A percentile compares a stretch with the other conserved stretches of the same genome.
Evolutionary conservation across 2,113 vertebrate species (phyloP).

Genomic region (Leiothrix lutea): DNA sequence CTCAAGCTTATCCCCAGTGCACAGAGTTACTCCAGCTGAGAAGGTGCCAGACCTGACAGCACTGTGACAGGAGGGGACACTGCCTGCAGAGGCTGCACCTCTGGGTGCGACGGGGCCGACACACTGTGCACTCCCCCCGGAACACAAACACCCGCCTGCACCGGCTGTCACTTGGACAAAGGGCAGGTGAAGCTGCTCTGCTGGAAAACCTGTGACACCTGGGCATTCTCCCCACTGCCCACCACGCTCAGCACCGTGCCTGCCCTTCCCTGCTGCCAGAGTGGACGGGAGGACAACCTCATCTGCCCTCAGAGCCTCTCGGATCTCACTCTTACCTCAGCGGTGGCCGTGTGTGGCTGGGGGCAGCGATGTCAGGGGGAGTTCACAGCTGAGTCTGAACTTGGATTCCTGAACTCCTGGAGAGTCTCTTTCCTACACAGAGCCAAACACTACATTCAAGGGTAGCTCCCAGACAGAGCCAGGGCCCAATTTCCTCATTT

Average conservation of each 20-base stretch:
- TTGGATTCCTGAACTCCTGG: background rate
- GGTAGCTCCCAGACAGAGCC: background rate
- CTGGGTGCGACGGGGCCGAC: fast-evolving
- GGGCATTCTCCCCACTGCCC: background rate
- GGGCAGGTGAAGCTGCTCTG: background rate
- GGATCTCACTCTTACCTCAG: background rate
- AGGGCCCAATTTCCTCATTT: conserved; percentile 38
- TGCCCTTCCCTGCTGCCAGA: background rate
- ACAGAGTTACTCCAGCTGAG: background rate
- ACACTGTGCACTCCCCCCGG: fast-evolving
- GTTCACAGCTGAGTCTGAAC: background rate
- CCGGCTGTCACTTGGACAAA: fast-evolving
- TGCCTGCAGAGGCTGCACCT: fast-evolving
- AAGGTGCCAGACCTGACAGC: background rate
- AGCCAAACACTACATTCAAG: background rate
- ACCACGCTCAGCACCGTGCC: fast-evolving
- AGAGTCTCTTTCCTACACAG: background rate
- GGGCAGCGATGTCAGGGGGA: fast-evolving
- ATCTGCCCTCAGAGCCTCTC: background rate
- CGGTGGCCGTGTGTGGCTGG: background rate
- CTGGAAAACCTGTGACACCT: fast-evolving
- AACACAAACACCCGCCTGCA: fast-evolving
- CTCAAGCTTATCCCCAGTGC: background rate
- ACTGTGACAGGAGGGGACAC: background rate
- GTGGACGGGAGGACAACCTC: fast-evolving